These are phyloP conservation scores for Gymnarchus niloticus DNA, from an alignment of 2,113 vertebrate species.

Conservation along the genomic window DNA sequence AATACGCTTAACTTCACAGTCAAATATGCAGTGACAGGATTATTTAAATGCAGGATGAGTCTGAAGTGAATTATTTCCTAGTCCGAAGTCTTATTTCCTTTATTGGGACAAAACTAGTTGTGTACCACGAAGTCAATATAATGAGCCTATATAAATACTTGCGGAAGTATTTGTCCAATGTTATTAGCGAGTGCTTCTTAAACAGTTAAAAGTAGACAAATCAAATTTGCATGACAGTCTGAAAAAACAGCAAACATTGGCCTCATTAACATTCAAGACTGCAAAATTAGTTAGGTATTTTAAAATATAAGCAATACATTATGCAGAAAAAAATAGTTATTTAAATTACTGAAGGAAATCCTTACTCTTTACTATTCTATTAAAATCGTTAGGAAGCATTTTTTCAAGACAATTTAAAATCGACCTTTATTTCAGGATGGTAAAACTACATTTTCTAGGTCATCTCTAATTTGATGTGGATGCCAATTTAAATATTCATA, in stretches of 20 bases:
- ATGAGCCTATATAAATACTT: background rate
- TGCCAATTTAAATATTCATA: slow-evolving; percentile 59
- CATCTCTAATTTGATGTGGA: slow-evolving; percentile 55
- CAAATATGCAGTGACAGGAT: no score
- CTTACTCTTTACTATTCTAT: background rate
- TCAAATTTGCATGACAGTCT: background rate
- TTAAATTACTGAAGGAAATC: background rate
- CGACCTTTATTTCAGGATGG: slow-evolving; percentile 41
- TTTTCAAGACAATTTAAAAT: slow-evolving; percentile 32
- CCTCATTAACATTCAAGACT: background rate
- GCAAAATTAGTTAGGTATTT: background rate
- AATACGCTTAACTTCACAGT: no score
- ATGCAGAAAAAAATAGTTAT: background rate
- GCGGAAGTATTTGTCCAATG: background rate
- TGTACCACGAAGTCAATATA: background rate
- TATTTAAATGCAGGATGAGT: no score
- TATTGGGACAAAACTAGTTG: background rate
- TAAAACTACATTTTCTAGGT: slow-evolving; percentile 50
- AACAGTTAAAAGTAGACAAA: background rate
- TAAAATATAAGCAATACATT: background rate
- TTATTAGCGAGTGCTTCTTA: background rate
- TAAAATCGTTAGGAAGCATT: slow-evolving; percentile 25
- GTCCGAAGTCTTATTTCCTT: no score
- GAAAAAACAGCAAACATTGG: background rate
- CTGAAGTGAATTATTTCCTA: no score